Evolutionary conservation across 2,888 invertebrate genomes (phyloP).

Genomic region (Cryptus viduatorius): DNA sequence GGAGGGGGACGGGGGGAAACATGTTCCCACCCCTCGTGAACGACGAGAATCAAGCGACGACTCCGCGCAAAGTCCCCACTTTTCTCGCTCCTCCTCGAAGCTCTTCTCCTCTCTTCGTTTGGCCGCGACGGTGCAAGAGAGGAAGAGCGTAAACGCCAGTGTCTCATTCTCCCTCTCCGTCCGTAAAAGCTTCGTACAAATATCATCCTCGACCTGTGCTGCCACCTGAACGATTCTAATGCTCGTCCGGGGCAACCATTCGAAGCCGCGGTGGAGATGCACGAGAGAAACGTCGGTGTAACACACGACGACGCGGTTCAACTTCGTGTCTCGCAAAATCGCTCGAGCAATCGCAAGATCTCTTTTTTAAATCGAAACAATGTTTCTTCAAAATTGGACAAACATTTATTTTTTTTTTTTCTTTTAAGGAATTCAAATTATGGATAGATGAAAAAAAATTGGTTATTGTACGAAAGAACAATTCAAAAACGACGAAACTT

Average conservation of each 20-base stretch:
- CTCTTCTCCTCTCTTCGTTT: constrained; percentile 53
- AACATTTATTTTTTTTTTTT: neutral
- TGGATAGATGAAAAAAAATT: neutral
- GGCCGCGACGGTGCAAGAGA: neutral
- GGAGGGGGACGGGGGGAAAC: constrained; percentile 2
- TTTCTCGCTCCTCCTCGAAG: constrained; percentile 74
- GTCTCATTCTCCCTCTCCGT: constrained; percentile 71
- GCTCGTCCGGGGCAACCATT: constrained; percentile 32
- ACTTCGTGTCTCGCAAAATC: neutral
- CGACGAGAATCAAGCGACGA: constrained; percentile 60
- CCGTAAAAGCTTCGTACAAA: constrained; percentile 69
- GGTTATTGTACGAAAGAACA: constrained; percentile 9
- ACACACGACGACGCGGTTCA: neutral
- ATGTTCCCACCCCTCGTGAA: constrained; percentile 59
- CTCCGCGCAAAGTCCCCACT: constrained; percentile 67
- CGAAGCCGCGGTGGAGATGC: constrained; percentile 13
- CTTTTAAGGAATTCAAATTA: neutral
- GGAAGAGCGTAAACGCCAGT: constrained; percentile 66
- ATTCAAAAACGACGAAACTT: constrained; percentile 47
- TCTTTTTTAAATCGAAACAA: neutral
- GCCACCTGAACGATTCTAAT: constrained; percentile 80
- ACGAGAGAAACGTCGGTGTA: constrained; percentile 13
- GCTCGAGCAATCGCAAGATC: neutral
- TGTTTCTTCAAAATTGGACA: neutral
- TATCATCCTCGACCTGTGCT: constrained; percentile 80